Base-by-base conservation (phyloP, 2,888 invertebrate species). In the Synanthedon formicaeformis region DNA sequence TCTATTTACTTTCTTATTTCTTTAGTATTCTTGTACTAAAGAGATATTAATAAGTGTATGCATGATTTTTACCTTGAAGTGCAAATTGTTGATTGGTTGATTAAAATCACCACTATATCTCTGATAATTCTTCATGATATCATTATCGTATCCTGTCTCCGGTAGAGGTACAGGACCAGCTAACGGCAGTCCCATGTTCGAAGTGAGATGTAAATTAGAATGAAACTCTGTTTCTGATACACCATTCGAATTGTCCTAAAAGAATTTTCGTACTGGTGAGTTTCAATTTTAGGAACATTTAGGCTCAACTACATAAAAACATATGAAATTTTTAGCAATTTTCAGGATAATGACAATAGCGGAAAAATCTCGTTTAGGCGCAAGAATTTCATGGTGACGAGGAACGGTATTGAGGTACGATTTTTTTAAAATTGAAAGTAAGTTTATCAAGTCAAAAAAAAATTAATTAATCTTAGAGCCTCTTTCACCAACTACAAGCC, bases 111-210 rank as follows among this genome's bases (percentile, higher is more conserved):
- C 92, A 52, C 93, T 92, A 71, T 92, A 93, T 59, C 90, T 74
- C 59, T 84, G 83, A 53, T 82, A 85, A 53, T 79, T 80, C 51
- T 81, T 85, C 75, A 88, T 82, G 27, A 84, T 66, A 48, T 85
- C 81, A 48, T 81, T 83, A 41, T 90, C 90, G 56, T 90, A 91
- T 54, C 92, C 92, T 58, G 91, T 89, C 48, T 91, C 88, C 41
- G 92, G 90, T 59, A 94, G 88, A 52, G 92, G 91, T 0, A 95
- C 94, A 0, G 94, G 94, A 0, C 94, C 95, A 10, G 95, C 94
- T 1, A 95, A 81, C 0, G 94, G 93, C 0, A 93, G 90, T 2
- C 92, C 92, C 18, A 81, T 71, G 56, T 85, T 86, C 0, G 85
- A 78, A 1, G 75, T 78, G 51, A 86, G 60, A 18, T 82, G 85